These are phyloP conservation scores for Toxotes chatareus DNA, from an alignment of 2,113 vertebrate species.

Conservation along the genomic window DNA sequence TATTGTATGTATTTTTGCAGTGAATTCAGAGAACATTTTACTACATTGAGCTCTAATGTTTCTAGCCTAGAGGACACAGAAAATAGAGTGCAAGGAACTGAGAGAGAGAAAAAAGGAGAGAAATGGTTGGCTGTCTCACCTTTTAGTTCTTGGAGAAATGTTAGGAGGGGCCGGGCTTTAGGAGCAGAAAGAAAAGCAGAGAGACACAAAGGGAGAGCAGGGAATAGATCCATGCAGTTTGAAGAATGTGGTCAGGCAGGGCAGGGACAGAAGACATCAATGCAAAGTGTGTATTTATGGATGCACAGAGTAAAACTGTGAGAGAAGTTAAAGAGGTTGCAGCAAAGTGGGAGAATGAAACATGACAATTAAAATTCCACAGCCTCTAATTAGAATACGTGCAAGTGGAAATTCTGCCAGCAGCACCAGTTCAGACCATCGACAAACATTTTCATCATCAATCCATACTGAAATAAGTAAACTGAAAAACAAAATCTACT, in stretches of 20 bases:
- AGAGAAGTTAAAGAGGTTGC: conserved; percentile 18
- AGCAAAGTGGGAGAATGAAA: conserved; percentile 17
- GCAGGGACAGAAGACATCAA: conserved; percentile 19
- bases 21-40: conserved; percentile 1
- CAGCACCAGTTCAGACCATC: conserved; percentile 1
- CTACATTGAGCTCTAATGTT: neutral
- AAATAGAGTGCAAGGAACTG: conserved; percentile 2
- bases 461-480: conserved; percentile 23
- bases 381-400: conserved; percentile 25
- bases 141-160: conserved; percentile 82
- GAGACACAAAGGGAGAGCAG: conserved; percentile 69
- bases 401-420: conserved; percentile 12
- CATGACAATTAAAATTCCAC: conserved; percentile 13
- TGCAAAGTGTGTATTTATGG: conserved; percentile 31
- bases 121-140: conserved; percentile 77
- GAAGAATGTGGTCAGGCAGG: conserved; percentile 38
- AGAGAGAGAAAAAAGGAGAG: conserved; percentile 25
- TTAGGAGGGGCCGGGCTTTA: conserved; percentile 86
- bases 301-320: conserved; percentile 4
- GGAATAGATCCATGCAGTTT: conserved; percentile 70
- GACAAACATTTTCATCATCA: conserved; percentile 18
- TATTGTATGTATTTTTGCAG: too few species aligned
- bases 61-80: neutral
- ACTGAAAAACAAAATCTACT: neutral
- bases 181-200: conserved; percentile 74